A percentile compares a stretch with the other conserved stretches of the same genome.
Conservation (phyloP, 2,113 vertebrate species). For the Pteropus alecto region DNA sequence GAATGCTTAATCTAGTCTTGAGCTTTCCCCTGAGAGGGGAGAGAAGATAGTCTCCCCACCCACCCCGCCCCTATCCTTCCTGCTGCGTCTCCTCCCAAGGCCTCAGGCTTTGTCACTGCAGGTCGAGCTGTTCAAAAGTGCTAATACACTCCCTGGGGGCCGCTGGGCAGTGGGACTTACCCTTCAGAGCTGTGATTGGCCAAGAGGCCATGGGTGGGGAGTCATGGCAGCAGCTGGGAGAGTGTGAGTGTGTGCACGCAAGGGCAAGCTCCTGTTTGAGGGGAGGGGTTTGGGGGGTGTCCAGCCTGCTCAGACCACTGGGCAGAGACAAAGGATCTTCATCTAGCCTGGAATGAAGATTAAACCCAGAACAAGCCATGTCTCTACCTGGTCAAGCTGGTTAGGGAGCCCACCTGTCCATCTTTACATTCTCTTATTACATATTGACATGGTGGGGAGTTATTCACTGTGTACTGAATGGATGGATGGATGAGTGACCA, state of each 20-base stretch:
- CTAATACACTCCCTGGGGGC: conserved; percentile 72
- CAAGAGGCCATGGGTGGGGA: background rate
- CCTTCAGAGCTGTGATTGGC: conserved; percentile 57
- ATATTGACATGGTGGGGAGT: background rate
- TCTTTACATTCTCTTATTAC: background rate
- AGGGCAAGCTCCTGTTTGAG: background rate
- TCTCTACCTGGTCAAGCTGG: conserved; percentile 45
- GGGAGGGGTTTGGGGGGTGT: background rate
- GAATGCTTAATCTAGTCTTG: conserved; percentile 50
- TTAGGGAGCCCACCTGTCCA: conserved; percentile 32
- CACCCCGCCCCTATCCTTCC: conserved; percentile 1
- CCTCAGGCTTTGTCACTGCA: conserved; percentile 71
- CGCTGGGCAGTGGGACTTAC: conserved; percentile 51
- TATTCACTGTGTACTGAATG: background rate
- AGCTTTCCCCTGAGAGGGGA: conserved; percentile 13
- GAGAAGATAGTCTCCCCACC: background rate
- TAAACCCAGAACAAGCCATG: background rate
- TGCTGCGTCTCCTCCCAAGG: conserved; percentile 30
- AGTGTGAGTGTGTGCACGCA: background rate
- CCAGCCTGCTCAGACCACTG: conserved; percentile 50
- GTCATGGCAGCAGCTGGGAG: conserved; percentile 49
- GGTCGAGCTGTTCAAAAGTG: conserved; percentile 74
- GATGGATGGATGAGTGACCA: background rate
- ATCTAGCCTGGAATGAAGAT: background rate
- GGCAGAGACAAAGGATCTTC: conserved; percentile 70